A percentile compares a stretch with the other conserved stretches of the same genome.
These are phyloP conservation scores for Odocoileus hemionus DNA, from an alignment of 2,113 vertebrate species.

Conservation along the genomic window DNA sequence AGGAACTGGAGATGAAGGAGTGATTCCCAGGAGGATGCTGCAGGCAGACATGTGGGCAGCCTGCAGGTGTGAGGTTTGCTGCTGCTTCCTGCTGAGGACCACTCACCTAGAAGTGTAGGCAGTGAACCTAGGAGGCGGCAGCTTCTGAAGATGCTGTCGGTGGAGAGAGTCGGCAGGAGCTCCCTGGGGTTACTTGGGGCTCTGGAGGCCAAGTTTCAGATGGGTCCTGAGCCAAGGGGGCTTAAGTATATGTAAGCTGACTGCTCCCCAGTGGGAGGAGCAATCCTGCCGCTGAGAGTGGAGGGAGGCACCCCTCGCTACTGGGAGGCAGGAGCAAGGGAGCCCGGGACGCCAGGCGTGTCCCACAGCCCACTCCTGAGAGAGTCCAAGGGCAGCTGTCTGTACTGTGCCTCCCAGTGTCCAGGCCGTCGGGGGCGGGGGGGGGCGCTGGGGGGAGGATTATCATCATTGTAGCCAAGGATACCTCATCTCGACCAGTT, in stretches of 20 bases:
- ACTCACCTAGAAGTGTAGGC: background rate
- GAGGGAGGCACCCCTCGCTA: background rate
- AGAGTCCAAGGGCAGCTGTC: too few species aligned
- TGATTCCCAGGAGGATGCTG: background rate
- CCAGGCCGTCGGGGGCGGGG: fast-evolving
- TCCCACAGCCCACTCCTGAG: background rate
- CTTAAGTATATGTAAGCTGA: background rate
- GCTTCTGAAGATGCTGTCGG: background rate
- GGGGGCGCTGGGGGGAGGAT: background rate
- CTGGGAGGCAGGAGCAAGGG: background rate
- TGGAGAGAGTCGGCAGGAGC: background rate
- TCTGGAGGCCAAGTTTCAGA: background rate
- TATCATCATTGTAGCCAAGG: background rate
- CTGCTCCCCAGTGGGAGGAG: background rate
- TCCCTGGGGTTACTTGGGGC: background rate
- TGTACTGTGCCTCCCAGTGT: background rate
- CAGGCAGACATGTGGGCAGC: background rate
- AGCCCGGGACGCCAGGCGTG: background rate
- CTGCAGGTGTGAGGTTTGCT: background rate
- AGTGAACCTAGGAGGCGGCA: background rate
- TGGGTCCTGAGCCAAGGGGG: background rate
- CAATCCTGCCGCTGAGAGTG: background rate
- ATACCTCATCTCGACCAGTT: background rate
- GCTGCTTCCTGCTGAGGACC: background rate
- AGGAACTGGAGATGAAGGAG: background rate